Base-by-base conservation (phyloP, 2,797 vertebrate species). In the Amphiprion clarkii region DNA sequence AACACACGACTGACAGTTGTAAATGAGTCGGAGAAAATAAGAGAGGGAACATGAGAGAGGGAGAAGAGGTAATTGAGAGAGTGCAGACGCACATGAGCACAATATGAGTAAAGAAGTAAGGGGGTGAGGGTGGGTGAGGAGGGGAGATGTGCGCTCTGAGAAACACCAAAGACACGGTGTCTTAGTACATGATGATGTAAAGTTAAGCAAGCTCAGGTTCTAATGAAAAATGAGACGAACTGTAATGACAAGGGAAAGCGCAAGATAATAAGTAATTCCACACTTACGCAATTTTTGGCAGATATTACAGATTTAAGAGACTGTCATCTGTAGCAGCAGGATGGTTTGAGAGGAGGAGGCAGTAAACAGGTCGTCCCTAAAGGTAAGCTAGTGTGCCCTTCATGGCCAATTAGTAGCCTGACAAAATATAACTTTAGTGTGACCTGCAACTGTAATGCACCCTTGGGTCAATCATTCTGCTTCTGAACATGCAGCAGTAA, bases 341-440 rank as follows among this genome's bases (percentile, higher is more conserved):
- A 74, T 70, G 79, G 67, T 46, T 55, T 17, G 25, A 23, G 59
- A 67, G 33, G 74, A 74, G 23, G 7, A 68, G 66, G 55, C 33
- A 36, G 63, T 80, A 83, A 88, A 90, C 80, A 85, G 0, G 31
- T 48, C 13, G 40, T 86, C 57, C 79, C 82, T n/a, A 4, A 78
- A 71, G 84, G 54, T 67, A 39, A 5, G 11, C 1, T 48, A 9
- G 17, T 8, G 27, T 51, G 70, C 73, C 79, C 82, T 85, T 83
- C 82, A 81, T 61, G 78, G 75, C 82, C 78, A 86, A 88, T 89
- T 86, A 87, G 67, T 52, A 6, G 39, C 63, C 40, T 16, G 48
- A 74, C 33, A 23, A 63, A 87, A 76, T 68, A 55, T 55, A 58
- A 74, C 57, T 40, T 57, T 27, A 17, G 56, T 33, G 52, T 73